Evolutionary conservation across 2,113 vertebrate genomes (phyloP), one percentile per base, ranked within the genome.

Genomic region (Eulemur rufifrons): DNA sequence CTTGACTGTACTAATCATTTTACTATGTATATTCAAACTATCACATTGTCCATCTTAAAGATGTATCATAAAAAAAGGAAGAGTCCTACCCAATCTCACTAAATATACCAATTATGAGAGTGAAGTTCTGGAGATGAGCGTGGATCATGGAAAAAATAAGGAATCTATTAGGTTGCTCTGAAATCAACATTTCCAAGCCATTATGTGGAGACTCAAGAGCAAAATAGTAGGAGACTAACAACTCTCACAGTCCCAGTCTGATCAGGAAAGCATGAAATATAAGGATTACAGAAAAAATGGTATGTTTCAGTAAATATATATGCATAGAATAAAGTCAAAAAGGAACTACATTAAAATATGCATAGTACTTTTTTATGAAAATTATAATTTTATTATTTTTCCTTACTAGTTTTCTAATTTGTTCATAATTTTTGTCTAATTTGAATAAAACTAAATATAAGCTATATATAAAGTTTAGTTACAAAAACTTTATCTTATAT

Each of bases 391-490:
- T 87, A 83, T 54, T 76, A 64, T 34, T 56, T 76, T 76, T 82
- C 64, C 39, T 63, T 56, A 56, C 18, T 45, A 34, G 13, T 66
- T 64, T 86, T 54, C 50, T n/a, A 69, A 81, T 71, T 27, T 86
- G 54, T n/a, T 27, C 39, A 20, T 83, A 69, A 82, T n/a, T 61
- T 85, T 88, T 76, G 37, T 42, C 39, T 76, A 83, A 87, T 74
- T 27, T 66, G 76, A 81, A 86, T 91, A 94, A 96, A 94, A 91
- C 8, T 95, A 91, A 93, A 81, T 52, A 32, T 86, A 86, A 82
- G 39, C n/a, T 86, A 54, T 13, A 32, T 25, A 77, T 69, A 78
- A 88, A 95, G 29, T 81, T 80, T 50, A 69, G 45, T 73, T 66
- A 86, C 39, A 66, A 87, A 82, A 82, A 87, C 6, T 37, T 82